A percentile compares a stretch with the other conserved stretches of the same genome.
Evolutionary conservation across 1,140 invertebrate genomes (phyloP).

Genomic region (Drosophila elegans): DNA sequence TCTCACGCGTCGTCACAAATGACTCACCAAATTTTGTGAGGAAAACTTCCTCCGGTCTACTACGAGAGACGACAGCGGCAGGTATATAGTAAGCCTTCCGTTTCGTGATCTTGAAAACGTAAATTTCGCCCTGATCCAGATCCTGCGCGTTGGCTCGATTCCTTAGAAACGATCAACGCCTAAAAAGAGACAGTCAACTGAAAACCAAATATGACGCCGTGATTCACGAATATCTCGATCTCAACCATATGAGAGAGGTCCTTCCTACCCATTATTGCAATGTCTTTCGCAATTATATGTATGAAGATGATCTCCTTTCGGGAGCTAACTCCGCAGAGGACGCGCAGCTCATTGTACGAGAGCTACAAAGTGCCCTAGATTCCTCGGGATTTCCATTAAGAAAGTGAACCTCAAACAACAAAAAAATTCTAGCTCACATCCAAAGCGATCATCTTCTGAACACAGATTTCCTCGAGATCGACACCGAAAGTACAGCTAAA

Average conservation of each 20-base stretch:
- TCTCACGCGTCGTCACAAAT: background rate
- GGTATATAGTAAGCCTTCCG: slow-evolving; percentile 3
- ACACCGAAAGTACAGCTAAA: background rate
- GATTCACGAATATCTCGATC: background rate
- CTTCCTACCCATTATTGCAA: background rate
- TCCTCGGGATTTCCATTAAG: background rate
- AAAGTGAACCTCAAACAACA: background rate
- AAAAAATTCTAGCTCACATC: background rate
- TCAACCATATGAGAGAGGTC: background rate
- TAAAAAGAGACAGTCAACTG: background rate
- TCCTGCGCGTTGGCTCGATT: background rate
- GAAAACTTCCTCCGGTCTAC: slow-evolving; percentile 2
- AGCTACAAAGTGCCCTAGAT: background rate
- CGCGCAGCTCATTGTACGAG: too few species aligned
- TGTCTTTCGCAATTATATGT: background rate
- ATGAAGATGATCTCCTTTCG: background rate
- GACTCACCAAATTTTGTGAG: slow-evolving; percentile 11
- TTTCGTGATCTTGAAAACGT: background rate
- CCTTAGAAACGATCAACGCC: background rate
- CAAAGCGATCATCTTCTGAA: background rate
- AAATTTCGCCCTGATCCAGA: background rate
- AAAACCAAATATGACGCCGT: background rate
- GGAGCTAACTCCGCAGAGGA: too few species aligned
- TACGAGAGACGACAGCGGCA: background rate
- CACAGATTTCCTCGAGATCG: background rate